phyloP scores from a whole-genome alignment of 2,888 invertebrate genomes.

The Ophion slaviceki region DNA sequence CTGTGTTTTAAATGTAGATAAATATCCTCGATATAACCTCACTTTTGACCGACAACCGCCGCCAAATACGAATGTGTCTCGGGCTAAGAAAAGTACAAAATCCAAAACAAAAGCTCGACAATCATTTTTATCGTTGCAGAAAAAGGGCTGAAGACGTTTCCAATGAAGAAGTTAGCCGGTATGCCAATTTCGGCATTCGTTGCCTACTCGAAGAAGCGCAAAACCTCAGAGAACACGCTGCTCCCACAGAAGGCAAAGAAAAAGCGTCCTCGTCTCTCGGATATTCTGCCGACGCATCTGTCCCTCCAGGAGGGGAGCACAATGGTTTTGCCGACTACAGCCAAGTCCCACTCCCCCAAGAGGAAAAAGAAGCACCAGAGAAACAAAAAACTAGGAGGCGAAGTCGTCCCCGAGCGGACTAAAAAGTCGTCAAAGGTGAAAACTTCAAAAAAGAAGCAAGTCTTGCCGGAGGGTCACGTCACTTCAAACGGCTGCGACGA shows the following conservation, averaged over 20 bases:
- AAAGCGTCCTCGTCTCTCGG: slow-evolving; percentile 32
- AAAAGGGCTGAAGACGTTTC: not conserved
- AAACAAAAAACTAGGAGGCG: not conserved
- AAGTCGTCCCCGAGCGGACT: not conserved
- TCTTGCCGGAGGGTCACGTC: too few species aligned
- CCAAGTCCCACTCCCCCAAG: not conserved
- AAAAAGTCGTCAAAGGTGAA: slow-evolving; percentile 29
- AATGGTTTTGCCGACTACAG: too few species aligned
- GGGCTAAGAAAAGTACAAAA: not conserved
- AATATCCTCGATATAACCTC: slow-evolving; percentile 24
- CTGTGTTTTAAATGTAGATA: not conserved
- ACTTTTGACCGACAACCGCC: not conserved
- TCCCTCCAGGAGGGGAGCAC: not conserved
- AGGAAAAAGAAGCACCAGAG: slow-evolving; percentile 41
- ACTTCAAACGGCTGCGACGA: too few species aligned
- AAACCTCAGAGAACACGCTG: slow-evolving; percentile 41
- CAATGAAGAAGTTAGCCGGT: slow-evolving; percentile 37
- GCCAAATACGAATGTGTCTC: not conserved
- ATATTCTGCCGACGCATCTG: slow-evolving; percentile 3
- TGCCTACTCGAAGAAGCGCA: slow-evolving; percentile 70
- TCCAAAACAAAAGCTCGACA: not conserved
- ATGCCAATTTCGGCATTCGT: slow-evolving; percentile 73
- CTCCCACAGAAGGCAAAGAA: slow-evolving; percentile 58
- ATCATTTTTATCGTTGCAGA: not conserved
- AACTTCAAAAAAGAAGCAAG: not conserved